Evolutionary conservation across 2,888 invertebrate species (phyloP), one percentile per base, ranked within the genome.

Genomic region (Lepeophtheirus nordmannii): DNA sequence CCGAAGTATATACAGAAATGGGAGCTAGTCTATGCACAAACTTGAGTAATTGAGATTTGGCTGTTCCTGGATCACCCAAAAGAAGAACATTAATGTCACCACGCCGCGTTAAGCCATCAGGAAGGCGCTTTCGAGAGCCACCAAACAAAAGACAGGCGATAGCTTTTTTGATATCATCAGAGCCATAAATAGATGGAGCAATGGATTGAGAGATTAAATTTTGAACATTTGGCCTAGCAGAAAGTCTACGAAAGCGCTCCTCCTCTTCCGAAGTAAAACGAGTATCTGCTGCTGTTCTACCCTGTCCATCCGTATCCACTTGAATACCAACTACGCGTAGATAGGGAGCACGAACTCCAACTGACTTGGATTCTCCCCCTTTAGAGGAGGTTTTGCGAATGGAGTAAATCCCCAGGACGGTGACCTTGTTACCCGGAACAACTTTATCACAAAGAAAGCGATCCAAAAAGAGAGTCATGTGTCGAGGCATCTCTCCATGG

Each of bases 21-120:
- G 94, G 96, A 0, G 94, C 82, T 22, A 91, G 92, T 72, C 85
- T 86, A 76, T 98, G 96, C 0, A 94, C 96, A 74, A 98, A 98
- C 78, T 98, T 98, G 11, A 98, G 78, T 67, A 98, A 78, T 75
- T 98, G 98, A 0, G 94, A 94, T 76, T 98, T 98, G n/a, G 98
- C 98, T 0, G 98, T 98, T 72, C 98, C 98, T 0, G 98, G 98
- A 79, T 98, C 98, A 57, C 98, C 98, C 38, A 98, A 79, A 68
- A 98, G 79, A 14, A 98, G 78, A 23, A 98, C 81, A 74, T 98
- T 98, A 70, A 98, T 93, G 75, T 98, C 98, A 3, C 98, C 98
- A 74, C 98, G 83, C 12, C 98, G 82, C 0, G 88, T 89, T 67
- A 98, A 78, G 1, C 97, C 97, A 77, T 98, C 98, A 0, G 98